A percentile compares a stretch with the other conserved stretches of the same genome.
Conservation (phyloP, 2,888 invertebrate genomes). For the Serripes groenlandicus region DNA sequence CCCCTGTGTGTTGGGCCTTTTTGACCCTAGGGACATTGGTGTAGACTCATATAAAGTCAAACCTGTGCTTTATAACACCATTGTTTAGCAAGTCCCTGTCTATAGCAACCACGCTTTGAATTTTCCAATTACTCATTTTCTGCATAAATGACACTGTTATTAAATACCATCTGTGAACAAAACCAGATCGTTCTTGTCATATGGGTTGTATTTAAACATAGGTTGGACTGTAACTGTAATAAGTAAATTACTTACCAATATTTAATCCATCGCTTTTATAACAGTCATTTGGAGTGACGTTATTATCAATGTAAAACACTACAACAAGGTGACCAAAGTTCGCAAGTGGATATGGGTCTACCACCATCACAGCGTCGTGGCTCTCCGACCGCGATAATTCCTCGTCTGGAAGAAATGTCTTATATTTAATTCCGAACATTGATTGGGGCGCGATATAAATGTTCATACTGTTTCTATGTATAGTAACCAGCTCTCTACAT, state of each 20-base stretch:
- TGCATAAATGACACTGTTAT: no score
- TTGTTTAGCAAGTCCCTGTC: no score
- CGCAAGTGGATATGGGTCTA: constrained; percentile 87
- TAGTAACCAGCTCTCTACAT: constrained; percentile 76
- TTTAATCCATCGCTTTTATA: constrained; percentile 82
- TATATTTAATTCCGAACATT: constrained; percentile 76
- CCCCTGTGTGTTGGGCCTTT: no score
- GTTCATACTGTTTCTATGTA: constrained; percentile 76
- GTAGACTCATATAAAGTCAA: no score
- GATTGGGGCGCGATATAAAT: constrained; percentile 82
- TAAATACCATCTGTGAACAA: no score
- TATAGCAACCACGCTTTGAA: no score
- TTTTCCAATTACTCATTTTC: no score
- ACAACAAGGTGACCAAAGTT: constrained; percentile 88
- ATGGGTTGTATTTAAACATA: no score
- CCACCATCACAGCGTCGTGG: constrained; percentile 86
- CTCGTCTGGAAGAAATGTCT: constrained; percentile 85
- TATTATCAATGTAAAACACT: constrained; percentile 87
- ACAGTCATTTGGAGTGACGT: constrained; percentile 81
- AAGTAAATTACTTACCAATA: constrained; percentile 84
- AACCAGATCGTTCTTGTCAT: no score
- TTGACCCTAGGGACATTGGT: no score
- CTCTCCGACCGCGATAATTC: constrained; percentile 81
- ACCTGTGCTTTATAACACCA: no score
- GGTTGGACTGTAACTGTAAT: no score